Conservation (phyloP, 2,888 invertebrate species). For the Ectemnius continuus region DNA sequence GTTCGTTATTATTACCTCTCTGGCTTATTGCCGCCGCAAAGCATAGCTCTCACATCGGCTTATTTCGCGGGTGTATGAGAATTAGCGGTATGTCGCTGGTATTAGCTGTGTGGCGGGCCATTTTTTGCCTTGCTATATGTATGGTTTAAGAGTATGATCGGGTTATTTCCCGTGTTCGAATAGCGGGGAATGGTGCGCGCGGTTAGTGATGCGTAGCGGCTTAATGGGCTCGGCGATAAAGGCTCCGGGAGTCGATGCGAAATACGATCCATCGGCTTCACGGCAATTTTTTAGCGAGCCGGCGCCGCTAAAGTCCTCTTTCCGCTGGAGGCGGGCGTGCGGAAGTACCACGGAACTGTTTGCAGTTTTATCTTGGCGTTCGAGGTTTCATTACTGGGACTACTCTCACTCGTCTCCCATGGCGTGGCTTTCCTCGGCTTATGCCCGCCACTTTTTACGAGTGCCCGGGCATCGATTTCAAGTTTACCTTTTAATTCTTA, state of each 20-base stretch:
- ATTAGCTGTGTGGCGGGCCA: neutral
- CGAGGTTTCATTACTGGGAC: slow-evolving; percentile 5
- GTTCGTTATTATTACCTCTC: too few species aligned
- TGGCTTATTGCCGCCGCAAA: too few species aligned
- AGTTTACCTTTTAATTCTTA: slow-evolving; percentile 2
- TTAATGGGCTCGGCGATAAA: slow-evolving; percentile 9
- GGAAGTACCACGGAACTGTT: neutral
- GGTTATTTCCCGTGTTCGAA: neutral
- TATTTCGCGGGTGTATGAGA: too few species aligned
- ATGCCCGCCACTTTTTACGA: neutral
- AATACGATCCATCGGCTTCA: slow-evolving; percentile 6
- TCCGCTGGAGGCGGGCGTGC: neutral
- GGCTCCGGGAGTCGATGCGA: neutral
- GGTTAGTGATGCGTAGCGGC: slow-evolving; percentile 4
- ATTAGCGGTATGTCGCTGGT: too few species aligned
- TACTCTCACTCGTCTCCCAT: neutral
- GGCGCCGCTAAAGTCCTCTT: neutral
- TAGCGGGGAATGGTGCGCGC: neutral
- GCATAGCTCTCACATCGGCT: too few species aligned
- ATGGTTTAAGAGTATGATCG: neutral
- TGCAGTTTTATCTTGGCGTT: neutral
- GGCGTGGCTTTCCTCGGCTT: neutral
- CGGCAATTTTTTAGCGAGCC: slow-evolving; percentile 2
- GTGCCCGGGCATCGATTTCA: neutral
- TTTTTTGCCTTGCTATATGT: neutral